A percentile compares a stretch with the other conserved stretches of the same genome.
Evolutionary conservation across 2,113 vertebrate genomes (phyloP).

Genomic region (Cygnus buccinator): DNA sequence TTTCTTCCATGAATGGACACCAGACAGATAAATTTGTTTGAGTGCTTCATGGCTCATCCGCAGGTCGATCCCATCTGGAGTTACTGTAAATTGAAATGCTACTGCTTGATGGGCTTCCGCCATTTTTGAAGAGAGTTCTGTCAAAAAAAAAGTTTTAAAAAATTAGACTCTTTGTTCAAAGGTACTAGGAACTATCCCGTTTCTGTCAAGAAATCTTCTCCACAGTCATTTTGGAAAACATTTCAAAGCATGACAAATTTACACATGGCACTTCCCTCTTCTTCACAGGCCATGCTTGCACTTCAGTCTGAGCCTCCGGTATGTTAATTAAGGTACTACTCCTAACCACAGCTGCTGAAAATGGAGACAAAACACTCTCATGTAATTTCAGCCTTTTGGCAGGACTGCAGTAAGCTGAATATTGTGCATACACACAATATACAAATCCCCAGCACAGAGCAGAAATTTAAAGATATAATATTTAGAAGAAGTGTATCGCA

Average conservation of each 20-base stretch:
- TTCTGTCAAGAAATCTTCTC: not conserved
- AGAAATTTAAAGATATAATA: not conserved
- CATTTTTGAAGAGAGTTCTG: constrained; percentile 77
- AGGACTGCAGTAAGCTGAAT: not conserved
- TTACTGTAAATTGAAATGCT: constrained; percentile 95
- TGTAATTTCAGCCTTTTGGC: not conserved
- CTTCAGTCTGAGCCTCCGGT: not conserved
- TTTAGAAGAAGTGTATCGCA: rapidly evolving
- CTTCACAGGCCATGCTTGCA: not conserved
- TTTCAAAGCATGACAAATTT: not conserved
- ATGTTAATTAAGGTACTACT: not conserved
- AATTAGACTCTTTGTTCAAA: not conserved
- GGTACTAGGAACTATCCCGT: not conserved
- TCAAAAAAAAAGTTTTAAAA: not conserved
- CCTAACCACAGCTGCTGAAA: constrained; percentile 7
- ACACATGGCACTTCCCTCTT: not conserved
- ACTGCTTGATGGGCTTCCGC: constrained; percentile 97
- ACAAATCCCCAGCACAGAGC: not conserved
- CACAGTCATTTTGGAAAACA: not conserved
- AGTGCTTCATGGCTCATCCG: constrained; percentile 93
- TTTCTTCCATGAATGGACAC: constrained; percentile 95
- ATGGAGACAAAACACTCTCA: not conserved
- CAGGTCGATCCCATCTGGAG: constrained; percentile 92
- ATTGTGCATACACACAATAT: rapidly evolving
- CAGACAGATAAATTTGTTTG: constrained; percentile 92